phyloP scores from a whole-genome alignment of 1,140 invertebrate species.

The Brachionus calyciflorus region DNA sequence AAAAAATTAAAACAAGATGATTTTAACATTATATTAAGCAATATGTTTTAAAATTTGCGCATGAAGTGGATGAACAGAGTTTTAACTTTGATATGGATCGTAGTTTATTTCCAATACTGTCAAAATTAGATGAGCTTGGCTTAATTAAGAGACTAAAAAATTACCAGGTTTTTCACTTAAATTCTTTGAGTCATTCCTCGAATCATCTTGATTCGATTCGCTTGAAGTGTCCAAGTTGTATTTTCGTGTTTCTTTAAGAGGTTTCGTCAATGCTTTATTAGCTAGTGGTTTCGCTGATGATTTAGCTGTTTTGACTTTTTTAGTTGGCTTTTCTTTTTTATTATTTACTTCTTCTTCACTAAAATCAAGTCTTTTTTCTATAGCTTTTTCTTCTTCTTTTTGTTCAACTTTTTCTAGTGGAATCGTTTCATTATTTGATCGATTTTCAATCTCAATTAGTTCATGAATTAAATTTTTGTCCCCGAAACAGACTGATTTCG shows the following conservation, averaged over 20 bases:
- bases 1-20: no score
- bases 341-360: conserved; percentile 10
- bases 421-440: background rate
- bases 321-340: background rate
- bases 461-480: conserved; percentile 31
- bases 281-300: background rate
- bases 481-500: conserved; percentile 25
- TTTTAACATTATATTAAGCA: no score
- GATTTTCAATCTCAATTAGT: conserved; percentile 26
- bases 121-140: no score
- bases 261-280: background rate
- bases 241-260: background rate
- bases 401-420: background rate
- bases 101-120: no score
- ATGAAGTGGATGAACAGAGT: no score
- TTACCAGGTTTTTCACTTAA: conserved; percentile 2
- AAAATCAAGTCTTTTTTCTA: background rate
- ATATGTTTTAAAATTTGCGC: no score
- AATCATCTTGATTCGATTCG: conserved; percentile 3
- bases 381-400: background rate
- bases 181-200: background rate
- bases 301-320: background rate
- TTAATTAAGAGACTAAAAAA: no score
- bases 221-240: conserved; percentile 14
- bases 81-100: no score